phyloP scores from a whole-genome alignment of 1,140 invertebrate genomes.

The Epicauta chinensis region DNA sequence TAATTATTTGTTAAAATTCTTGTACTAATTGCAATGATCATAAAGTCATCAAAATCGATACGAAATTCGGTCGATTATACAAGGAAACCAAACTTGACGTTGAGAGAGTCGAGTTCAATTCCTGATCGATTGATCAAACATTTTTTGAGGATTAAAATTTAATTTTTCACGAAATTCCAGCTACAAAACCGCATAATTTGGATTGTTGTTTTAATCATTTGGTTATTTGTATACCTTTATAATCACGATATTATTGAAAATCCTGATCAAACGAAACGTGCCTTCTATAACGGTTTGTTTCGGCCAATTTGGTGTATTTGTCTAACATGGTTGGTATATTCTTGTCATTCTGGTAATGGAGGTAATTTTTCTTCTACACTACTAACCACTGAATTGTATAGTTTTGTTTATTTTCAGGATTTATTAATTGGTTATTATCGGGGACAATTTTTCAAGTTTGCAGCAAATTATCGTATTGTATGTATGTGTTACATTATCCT shows the following conservation, averaged over 20 bases:
- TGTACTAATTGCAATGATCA: too few species aligned
- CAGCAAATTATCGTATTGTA: slow-evolving; percentile 27
- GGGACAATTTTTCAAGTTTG: slow-evolving; percentile 26
- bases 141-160: too few species aligned
- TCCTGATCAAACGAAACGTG: slow-evolving; percentile 9
- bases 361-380: slow-evolving; percentile 5
- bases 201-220: slow-evolving; percentile 12
- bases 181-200: slow-evolving; percentile 22
- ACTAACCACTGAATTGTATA: neutral
- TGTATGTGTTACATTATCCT: slow-evolving; percentile 29
- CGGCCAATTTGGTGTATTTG: slow-evolving; percentile 30
- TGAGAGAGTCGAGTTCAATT: too few species aligned
- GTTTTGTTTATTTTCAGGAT: slow-evolving; percentile 6
- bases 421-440: slow-evolving; percentile 28
- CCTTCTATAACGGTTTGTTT: slow-evolving; percentile 20
- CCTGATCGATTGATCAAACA: too few species aligned
- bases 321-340: slow-evolving; percentile 31
- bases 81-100: too few species aligned
- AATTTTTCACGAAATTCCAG: slow-evolving; percentile 14
- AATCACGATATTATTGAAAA: neutral
- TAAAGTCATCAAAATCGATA: too few species aligned
- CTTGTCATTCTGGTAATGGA: slow-evolving; percentile 29
- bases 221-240: neutral
- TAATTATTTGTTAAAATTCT: too few species aligned
- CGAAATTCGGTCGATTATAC: too few species aligned